Conservation (phyloP, 2,113 vertebrate species). For the Gymnobelideus leadbeateri region DNA sequence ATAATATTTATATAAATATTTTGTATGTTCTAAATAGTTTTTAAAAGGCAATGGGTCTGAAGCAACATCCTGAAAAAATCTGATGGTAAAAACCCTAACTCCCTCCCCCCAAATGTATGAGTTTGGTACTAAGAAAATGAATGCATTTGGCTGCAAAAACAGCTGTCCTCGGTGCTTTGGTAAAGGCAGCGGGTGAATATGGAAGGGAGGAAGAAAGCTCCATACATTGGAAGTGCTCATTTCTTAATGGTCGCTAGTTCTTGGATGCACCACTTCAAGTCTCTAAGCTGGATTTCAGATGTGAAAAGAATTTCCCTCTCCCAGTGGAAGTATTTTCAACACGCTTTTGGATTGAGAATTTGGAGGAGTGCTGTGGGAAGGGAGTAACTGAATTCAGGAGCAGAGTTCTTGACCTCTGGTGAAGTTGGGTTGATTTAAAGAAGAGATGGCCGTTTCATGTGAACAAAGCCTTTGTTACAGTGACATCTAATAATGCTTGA, state of each 20-base stretch:
- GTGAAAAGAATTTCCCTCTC: slow-evolving; percentile 48
- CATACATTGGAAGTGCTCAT: slow-evolving; percentile 62
- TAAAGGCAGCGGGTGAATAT: slow-evolving; percentile 77
- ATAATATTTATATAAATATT: slow-evolving; percentile 91
- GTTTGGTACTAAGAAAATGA: slow-evolving; percentile 69
- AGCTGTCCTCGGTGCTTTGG: slow-evolving; percentile 73
- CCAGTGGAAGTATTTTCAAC: slow-evolving; percentile 43
- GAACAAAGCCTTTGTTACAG: slow-evolving; percentile 85
- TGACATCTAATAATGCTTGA: slow-evolving; percentile 92
- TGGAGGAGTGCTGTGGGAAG: slow-evolving; percentile 69
- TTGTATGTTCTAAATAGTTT: slow-evolving; percentile 82
- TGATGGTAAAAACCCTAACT: slow-evolving; percentile 72
- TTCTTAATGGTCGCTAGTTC: slow-evolving; percentile 56
- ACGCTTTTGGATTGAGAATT: slow-evolving; percentile 53
- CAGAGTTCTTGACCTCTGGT: slow-evolving; percentile 43
- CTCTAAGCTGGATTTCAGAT: slow-evolving; percentile 25
- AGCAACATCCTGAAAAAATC: slow-evolving; percentile 83
- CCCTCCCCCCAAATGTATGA: slow-evolving; percentile 45
- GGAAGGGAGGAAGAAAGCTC: slow-evolving; percentile 74
- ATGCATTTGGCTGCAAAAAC: slow-evolving; percentile 77
- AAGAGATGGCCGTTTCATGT: slow-evolving; percentile 83
- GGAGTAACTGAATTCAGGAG: slow-evolving; percentile 48
- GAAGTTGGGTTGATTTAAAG: slow-evolving; percentile 64
- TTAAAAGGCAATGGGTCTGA: slow-evolving; percentile 85
- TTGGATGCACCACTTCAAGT: slow-evolving; percentile 27